Evolutionary conservation across 2,113 vertebrate species (phyloP).

Genomic region (Xiphophorus couchianus): DNA sequence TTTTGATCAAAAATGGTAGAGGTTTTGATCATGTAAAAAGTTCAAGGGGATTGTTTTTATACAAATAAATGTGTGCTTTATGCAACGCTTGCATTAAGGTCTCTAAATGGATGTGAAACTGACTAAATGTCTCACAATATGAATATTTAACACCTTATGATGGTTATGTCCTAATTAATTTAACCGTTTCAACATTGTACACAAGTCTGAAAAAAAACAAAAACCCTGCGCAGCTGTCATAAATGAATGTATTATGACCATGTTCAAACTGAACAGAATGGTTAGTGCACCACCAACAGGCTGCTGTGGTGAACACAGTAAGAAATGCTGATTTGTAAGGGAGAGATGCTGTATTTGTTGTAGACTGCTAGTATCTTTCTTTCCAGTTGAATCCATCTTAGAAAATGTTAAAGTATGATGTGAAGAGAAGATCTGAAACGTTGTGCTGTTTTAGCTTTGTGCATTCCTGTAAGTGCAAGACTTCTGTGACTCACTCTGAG

Average conservation of each 20-base stretch:
- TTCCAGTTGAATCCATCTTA: background rate
- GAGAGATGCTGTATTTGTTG: background rate
- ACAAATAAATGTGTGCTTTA: background rate
- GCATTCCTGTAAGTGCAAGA: background rate
- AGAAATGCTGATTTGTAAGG: background rate
- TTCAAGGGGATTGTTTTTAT: too few relatives aligned
- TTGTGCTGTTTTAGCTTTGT: background rate
- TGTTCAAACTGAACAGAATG: slow-evolving; percentile 47
- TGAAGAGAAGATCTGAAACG: background rate
- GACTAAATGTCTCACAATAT: background rate
- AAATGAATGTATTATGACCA: background rate
- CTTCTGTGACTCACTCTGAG: slow-evolving; percentile 65
- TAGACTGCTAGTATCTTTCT: background rate
- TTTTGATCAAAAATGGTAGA: too few relatives aligned
- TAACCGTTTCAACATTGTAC: background rate
- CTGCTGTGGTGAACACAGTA: slow-evolving; percentile 28
- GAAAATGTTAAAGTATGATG: background rate
- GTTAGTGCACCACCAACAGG: slow-evolving; percentile 80
- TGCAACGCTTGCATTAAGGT: background rate
- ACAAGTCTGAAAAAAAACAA: background rate
- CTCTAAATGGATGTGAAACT: background rate
- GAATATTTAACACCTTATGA: background rate
- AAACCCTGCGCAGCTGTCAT: background rate
- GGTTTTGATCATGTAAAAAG: too few relatives aligned
- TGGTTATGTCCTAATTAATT: background rate